phyloP scores from a whole-genome alignment of 2,888 invertebrate genomes.

The Tetrapedia diversipes region DNA sequence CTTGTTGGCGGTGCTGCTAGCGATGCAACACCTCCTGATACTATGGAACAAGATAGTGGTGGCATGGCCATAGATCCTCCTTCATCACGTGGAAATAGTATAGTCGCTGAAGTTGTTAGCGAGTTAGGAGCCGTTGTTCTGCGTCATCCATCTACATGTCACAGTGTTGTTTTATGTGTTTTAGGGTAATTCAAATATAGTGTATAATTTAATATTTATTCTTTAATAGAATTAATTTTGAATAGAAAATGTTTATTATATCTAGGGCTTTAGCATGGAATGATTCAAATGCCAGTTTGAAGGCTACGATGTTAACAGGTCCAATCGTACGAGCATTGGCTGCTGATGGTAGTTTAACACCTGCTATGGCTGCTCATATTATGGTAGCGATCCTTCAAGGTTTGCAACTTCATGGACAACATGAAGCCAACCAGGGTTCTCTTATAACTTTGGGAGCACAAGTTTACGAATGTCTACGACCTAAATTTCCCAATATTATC shows the following conservation, averaged over 20 bases:
- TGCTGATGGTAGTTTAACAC: constrained; percentile 86
- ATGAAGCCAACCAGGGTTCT: constrained; percentile 93
- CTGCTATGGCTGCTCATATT: constrained; percentile 88
- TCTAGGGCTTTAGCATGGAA: constrained; percentile 90
- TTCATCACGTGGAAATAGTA: constrained; percentile 77
- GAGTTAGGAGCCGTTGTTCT: constrained; percentile 91
- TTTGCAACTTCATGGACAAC: constrained; percentile 93
- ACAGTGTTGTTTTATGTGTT: constrained; percentile 87
- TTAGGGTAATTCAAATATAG: constrained; percentile 81
- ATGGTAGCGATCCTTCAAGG: constrained; percentile 91
- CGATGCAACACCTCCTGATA: constrained; percentile 84
- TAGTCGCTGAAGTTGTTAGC: constrained; percentile 89
- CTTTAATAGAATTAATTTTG: background rate
- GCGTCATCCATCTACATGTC: constrained; percentile 86
- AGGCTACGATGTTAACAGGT: constrained; percentile 90
- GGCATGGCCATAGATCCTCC: constrained; percentile 88
- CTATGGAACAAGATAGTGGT: constrained; percentile 87
- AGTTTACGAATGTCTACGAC: constrained; percentile 92
- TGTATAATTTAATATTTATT: background rate
- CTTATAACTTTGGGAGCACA: constrained; percentile 92
- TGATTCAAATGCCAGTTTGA: constrained; percentile 92
- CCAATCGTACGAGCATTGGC: constrained; percentile 88
- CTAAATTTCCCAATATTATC: constrained; percentile 89
- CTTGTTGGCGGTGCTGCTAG: constrained; percentile 88
- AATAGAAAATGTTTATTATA: background rate